Base-by-base conservation (phyloP, 2,113 vertebrate genomes). In the Aspiorhynchus laticeps region DNA sequence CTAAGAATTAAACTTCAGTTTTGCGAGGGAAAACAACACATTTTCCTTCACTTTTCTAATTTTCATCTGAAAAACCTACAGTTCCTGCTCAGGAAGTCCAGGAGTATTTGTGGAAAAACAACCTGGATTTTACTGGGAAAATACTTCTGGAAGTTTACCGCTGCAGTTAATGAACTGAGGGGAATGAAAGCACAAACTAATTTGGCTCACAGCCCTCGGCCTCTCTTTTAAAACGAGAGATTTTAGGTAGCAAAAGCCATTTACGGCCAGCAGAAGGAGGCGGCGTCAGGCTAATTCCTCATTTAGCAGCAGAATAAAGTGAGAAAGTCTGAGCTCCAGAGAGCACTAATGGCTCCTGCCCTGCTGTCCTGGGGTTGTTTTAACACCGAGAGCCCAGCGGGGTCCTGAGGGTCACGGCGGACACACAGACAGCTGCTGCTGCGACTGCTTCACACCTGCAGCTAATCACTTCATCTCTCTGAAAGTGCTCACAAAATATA, bases 401-500 rank as follows among this genome's bases (percentile, higher is more conserved):
- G 86, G 19, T 79, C 81, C 78, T 67, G 76, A 65, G 43, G 86
- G 85, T 85, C 77, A 65, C 63, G 12, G 80, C 43, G 31, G 51
- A 84, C 67, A 82, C 67, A 75, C 80, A 85, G 78, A 67, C 5
- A 69, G 28, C 73, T 69, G 65, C 67, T 69, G 65, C 63, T 17
- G 3, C 7, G 41, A 36, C 67, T 21, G 67, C 19, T 71, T 36
- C 76, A 87, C 90, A 90, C 87, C 88, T 92, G 91, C 56, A 90
- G 74, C 85, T 78, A 83, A 92, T 92, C 63, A 65, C 63, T 65
- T 65, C 61, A 63, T 63, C 59, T 61, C 24, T 26, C n/a, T 63
- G 24, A 10, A 26, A 63, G n/a, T n/a, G 15, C 65, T 33, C 1
- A 63, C 1, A 5, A 38, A 38, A 73, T 24, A 73, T 11, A 21